A percentile compares a stretch with the other conserved stretches of the same genome.
Evolutionary conservation across 2,797 vertebrate genomes (phyloP).

Genomic region (Oceanodroma leucorhoa): DNA sequence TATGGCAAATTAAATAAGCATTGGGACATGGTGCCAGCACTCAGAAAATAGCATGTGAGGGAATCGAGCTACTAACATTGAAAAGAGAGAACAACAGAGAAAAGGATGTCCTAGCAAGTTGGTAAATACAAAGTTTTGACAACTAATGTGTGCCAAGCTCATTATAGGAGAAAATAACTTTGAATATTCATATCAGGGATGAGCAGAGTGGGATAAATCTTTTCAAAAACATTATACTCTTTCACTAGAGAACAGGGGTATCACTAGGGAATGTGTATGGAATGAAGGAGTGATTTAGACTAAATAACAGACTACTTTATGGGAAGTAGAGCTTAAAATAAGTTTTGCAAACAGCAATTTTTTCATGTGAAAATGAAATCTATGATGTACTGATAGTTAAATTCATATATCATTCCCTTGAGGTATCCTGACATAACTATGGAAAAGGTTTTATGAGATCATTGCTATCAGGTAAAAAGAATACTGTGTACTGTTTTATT

Average conservation of each 20-base stretch:
- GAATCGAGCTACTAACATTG: not conserved
- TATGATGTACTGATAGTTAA: not conserved
- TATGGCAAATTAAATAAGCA: conserved; percentile 1
- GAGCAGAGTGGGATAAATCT: not conserved
- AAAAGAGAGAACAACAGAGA: not conserved
- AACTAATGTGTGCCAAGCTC: not conserved
- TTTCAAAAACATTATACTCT: not conserved
- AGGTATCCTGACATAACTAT: not conserved
- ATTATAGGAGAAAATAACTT: not conserved
- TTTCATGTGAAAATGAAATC: not conserved
- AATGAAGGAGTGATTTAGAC: not conserved
- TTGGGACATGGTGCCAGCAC: not conserved
- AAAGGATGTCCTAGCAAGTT: not conserved
- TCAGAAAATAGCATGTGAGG: not conserved
- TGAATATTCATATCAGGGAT: not conserved
- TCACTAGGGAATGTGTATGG: not conserved
- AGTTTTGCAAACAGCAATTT: not conserved
- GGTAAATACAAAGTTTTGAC: not conserved
- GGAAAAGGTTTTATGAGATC: not conserved
- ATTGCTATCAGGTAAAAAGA: not conserved
- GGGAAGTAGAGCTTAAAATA: not conserved
- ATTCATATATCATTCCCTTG: not conserved
- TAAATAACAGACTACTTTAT: not conserved
- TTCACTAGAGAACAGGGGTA: not conserved
- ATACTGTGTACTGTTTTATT: not conserved